Evolutionary conservation across 2,113 vertebrate genomes (phyloP).

Genomic region (Athene cunicularia): DNA sequence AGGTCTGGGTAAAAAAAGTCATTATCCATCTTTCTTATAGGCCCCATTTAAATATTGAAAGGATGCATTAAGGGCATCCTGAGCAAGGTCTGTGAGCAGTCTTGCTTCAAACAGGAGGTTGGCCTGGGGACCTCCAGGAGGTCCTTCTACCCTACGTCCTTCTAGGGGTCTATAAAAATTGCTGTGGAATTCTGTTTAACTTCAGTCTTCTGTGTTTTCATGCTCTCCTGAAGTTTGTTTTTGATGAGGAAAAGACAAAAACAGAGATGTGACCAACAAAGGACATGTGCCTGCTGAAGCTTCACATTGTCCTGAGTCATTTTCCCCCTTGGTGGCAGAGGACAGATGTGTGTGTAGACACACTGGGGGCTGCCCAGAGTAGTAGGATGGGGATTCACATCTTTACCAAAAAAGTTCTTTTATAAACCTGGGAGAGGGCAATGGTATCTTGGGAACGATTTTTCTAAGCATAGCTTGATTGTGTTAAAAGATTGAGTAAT

Average conservation of each 20-base stretch:
- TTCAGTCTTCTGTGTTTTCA: not conserved
- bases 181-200: not conserved
- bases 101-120: not conserved
- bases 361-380: not conserved
- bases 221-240: not conserved
- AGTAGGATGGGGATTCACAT: not conserved
- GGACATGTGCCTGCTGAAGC: not conserved
- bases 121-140: not conserved
- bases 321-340: not conserved
- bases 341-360: rapidly evolving
- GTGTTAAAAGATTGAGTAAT: not conserved
- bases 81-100: not conserved
- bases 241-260: not conserved
- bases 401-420: not conserved
- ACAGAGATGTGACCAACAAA: not conserved
- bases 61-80: not conserved
- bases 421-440: not conserved
- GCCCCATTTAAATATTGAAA: not conserved
- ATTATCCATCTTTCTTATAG: not conserved
- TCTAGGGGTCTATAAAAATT: not conserved
- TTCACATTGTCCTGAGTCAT: not conserved
- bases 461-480: not conserved
- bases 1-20: not conserved
- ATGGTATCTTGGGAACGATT: not conserved
- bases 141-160: not conserved